Conservation (phyloP, 2,113 vertebrate species). For the Campylomormyrus tamandua region DNA sequence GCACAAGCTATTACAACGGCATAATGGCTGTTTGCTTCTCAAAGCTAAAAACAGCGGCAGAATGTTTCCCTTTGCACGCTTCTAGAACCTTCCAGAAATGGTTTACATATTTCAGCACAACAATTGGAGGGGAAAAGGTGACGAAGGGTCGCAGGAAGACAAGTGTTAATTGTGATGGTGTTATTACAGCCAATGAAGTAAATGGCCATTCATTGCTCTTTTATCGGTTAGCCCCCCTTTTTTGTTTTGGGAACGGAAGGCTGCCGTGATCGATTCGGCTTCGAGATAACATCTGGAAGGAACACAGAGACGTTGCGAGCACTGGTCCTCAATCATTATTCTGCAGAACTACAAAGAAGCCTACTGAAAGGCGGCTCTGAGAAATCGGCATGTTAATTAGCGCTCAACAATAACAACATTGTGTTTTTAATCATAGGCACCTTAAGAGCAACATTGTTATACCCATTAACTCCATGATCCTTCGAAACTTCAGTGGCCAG, state of each 20-base stretch:
- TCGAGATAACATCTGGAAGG: constrained; percentile 19
- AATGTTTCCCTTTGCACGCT: constrained; percentile 27
- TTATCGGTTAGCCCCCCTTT: not conserved
- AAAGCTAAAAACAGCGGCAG: not conserved
- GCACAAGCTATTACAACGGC: not conserved
- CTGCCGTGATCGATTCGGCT: not conserved
- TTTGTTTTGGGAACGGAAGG: constrained; percentile 24
- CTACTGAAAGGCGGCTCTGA: constrained; percentile 23
- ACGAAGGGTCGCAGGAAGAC: not conserved
- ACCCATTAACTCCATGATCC: constrained; percentile 35
- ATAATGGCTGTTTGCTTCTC: not conserved
- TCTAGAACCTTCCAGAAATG: constrained; percentile 21
- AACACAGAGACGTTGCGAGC: constrained; percentile 9
- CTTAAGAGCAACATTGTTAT: constrained; percentile 33
- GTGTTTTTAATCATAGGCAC: constrained; percentile 24
- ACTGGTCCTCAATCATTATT: constrained; percentile 18
- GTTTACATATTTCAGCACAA: constrained; percentile 33
- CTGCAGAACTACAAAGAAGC: constrained; percentile 27
- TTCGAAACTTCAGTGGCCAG: constrained; percentile 38
- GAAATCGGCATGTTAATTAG: constrained; percentile 44
- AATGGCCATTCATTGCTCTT: not conserved
- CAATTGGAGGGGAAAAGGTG: constrained; percentile 32
- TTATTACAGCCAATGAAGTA: not conserved
- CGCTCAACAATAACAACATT: constrained; percentile 18
- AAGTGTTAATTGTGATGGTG: not conserved